Base-by-base conservation (phyloP, 2,113 vertebrate genomes). In the Indri indri region DNA sequence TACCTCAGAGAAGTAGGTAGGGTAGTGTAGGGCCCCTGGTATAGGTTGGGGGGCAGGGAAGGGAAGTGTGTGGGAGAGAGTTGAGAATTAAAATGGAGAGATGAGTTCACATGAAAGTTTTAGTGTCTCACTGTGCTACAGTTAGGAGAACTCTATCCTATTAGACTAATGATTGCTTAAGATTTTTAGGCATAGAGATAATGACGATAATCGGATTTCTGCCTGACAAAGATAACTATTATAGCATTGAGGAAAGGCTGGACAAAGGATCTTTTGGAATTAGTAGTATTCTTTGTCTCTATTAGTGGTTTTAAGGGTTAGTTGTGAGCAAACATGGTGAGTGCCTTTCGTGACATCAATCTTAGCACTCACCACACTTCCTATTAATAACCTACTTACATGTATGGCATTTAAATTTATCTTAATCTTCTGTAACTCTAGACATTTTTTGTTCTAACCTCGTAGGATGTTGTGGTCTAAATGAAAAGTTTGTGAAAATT, bases 401-500 rank as follows among this genome's bases (percentile, higher is more conserved):
- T 47, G 45, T 59, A 34, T 42, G 47, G 63, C 57, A 57, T 95
- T 27, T 71, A 77, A 61, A 90, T 90, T 83, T 57, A 74, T n/a
- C 68, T 54, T 68, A 68, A 84, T 42, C 40, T 93, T 88, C 45
- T 45, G 20, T 79, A 57, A 30, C n/a, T 85, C 17, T 85, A 70
- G 40, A 23, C 63, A n/a, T 86, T 42, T 92, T 92, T 76, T 93
- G 63, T 80, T 86, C 57, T 87, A n/a, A 47, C 65, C 42, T 80
- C 61, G 79, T 52, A 50, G 1, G 61, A 45, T 96, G 4, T 45
- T 93, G 47, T 89, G 34, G 42, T 61, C 54, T 50, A 14, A 68
- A 34, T 63, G 79, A 93, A 90, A 97, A 79, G 22, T 59, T 91
- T 91, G n/a, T 82, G 77, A 81, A 96, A 96, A 91, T 95, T 91